Conservation (phyloP, 2,888 invertebrate genomes). For the Mesorhabditis sp. region DNA sequence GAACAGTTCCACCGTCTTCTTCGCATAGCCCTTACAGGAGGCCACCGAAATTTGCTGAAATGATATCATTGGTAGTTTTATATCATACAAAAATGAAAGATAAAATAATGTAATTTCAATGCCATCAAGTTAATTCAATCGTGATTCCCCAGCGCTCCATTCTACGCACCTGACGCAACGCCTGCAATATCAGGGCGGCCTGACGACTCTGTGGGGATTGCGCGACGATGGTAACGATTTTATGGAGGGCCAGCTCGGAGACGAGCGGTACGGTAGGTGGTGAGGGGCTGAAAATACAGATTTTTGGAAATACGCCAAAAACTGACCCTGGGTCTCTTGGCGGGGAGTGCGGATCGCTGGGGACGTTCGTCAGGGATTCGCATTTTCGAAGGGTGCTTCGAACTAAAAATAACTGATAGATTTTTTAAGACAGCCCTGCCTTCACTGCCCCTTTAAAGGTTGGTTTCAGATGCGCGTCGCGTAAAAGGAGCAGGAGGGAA, state of each 20-base stretch:
- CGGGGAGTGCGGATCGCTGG: background rate
- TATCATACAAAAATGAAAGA: no score
- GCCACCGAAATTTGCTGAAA: background rate
- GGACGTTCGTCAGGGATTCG: background rate
- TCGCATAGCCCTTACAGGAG: background rate
- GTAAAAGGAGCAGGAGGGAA: no score
- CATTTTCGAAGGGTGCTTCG: background rate
- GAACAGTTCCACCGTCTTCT: background rate
- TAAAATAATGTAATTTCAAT: no score
- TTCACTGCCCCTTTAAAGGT: no score
- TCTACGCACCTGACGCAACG: background rate
- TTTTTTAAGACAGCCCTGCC: no score
- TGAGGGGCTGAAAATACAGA: background rate
- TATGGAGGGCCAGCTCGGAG: background rate
- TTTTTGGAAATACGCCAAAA: background rate
- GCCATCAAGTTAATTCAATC: no score
- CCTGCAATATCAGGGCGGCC: background rate
- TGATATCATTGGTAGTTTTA: no score
- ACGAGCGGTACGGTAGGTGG: background rate
- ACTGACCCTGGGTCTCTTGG: background rate
- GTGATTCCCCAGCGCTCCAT: background rate
- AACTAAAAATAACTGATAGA: background rate
- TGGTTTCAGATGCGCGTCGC: no score
- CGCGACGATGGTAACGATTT: background rate
- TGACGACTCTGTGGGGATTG: background rate